Conservation (phyloP, 2,113 vertebrate species). For the Gulo gulo region DNA sequence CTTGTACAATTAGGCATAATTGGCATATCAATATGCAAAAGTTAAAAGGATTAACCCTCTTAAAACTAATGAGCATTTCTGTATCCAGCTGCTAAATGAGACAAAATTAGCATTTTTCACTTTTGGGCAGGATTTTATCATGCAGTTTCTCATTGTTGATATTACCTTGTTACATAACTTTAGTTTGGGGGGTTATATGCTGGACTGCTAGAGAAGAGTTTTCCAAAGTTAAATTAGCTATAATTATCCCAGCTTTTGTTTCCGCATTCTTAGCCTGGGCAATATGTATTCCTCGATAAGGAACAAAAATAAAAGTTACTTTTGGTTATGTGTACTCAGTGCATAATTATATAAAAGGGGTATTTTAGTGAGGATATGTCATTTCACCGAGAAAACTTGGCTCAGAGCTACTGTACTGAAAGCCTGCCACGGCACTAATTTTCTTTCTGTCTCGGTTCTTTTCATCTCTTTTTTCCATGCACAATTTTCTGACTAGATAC, state of each 20-base stretch:
- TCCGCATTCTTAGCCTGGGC: conserved; percentile 80
- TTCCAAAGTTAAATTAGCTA: conserved; percentile 84
- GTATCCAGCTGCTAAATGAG: conserved; percentile 96
- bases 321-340: conserved; percentile 81
- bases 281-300: conserved; percentile 77
- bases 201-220: conserved; percentile 81
- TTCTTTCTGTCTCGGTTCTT: conserved; percentile 85
- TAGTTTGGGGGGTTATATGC: conserved; percentile 83
- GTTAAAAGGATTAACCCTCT: conserved; percentile 99
- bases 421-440: conserved; percentile 86
- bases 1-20: conserved; percentile 97
- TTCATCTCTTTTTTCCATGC: conserved; percentile 84
- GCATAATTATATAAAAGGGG: conserved; percentile 85
- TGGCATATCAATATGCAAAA: conserved; percentile 99
- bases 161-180: conserved; percentile 93
- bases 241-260: conserved; percentile 80
- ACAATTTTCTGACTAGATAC: conserved; percentile 86
- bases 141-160: conserved; percentile 92
- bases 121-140: conserved; percentile 93
- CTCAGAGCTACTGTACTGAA: conserved; percentile 81
- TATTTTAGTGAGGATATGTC: conserved; percentile 84
- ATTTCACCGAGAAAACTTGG: conserved; percentile 85
- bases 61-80: conserved; percentile 98
- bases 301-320: conserved; percentile 84
- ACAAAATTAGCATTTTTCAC: conserved; percentile 98